Evolutionary conservation across 2,797 vertebrate genomes (phyloP), one percentile per base, ranked within the genome.

Genomic region (Crocidura indochinensis): DNA sequence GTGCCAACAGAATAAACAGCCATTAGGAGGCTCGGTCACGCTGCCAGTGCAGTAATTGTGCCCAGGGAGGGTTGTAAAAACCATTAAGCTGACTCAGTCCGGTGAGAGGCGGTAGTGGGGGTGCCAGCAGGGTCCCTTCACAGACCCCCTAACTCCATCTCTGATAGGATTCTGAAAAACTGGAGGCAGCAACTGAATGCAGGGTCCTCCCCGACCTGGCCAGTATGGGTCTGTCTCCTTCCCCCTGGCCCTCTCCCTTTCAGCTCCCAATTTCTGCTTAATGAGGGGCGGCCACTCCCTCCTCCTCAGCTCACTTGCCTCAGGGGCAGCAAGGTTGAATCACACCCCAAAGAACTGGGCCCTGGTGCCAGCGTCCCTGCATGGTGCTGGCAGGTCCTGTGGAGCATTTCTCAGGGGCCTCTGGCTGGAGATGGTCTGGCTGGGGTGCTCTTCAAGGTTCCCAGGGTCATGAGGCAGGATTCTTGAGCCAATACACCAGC

Each of bases 1-100:
- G 80, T 96, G 96, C 90, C 84, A 96, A 97, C 96, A 96, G 96
- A 97, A 95, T 94, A 96, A 96, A 97, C 96, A 97, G 96, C 94
- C 96, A 95, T 97, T 94, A 95, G 65, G 29, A 95, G 62, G 29
- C 86, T 95, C 49, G 75, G 65, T 93, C 92, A 15, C 86, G 93
- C 86, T 96, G 4, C 96, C 89, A 90, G 88, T 94, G 95, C 94
- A 86, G 95, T 96, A 93, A 92, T 93, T 95, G 94, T 82, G 88
- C 94, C 71, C 94, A 95, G 88, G 96, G 90, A 96, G 95, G 94
- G 95, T 94, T 96, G 96, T 90, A 82, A 96, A 89, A 97, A 97
- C 86, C 96, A 97, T 96, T 96, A 96, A 91, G 87, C 86, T 97
- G 96, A 96, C 97, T 97, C 97, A 96, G 86, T 84, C 56, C 77